Evolutionary conservation across 2,888 invertebrate species (phyloP).

Genomic region (Prenolepis imparis): DNA sequence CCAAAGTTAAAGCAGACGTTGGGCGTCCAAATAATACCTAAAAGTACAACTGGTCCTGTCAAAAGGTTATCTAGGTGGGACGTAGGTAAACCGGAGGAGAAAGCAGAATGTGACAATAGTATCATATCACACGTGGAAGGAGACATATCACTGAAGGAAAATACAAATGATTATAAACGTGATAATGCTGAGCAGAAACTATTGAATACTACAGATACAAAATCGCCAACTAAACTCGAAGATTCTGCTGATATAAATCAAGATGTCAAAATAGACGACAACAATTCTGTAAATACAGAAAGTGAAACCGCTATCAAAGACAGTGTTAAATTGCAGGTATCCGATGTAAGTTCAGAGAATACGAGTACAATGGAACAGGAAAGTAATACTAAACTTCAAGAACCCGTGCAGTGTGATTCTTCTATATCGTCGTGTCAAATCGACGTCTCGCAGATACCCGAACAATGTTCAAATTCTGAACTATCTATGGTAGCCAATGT

Average conservation of each 20-base stretch:
- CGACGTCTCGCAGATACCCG: constrained; percentile 63
- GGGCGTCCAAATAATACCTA: constrained; percentile 84
- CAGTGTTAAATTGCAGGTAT: constrained; percentile 34
- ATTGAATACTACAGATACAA: constrained; percentile 5
- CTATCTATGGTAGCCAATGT: constrained; percentile 24
- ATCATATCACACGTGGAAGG: constrained; percentile 80
- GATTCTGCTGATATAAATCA: constrained; percentile 68
- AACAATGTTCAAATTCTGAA: constrained; percentile 51
- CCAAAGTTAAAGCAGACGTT: constrained; percentile 83
- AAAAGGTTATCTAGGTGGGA: constrained; percentile 87
- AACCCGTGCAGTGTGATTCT: constrained; percentile 75
- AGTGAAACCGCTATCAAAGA: constrained; percentile 20
- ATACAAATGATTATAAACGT: constrained; percentile 58
- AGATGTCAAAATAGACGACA: constrained; percentile 59
- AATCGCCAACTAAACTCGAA: constrained; percentile 60
- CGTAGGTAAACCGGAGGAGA: constrained; percentile 84
- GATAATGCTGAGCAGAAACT: constrained; percentile 55
- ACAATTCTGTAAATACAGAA: constrained; percentile 46
- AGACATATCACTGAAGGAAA: constrained; percentile 80
- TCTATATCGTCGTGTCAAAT: constrained; percentile 72
- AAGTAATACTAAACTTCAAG: constrained; percentile 41
- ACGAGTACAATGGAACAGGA: constrained; percentile 34
- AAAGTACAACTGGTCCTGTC: constrained; percentile 69
- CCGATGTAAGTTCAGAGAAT: constrained; percentile 34
- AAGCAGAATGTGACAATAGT: constrained; percentile 78